Conservation (phyloP, 2,797 vertebrate species). For the Phalloptychus januarius region DNA sequence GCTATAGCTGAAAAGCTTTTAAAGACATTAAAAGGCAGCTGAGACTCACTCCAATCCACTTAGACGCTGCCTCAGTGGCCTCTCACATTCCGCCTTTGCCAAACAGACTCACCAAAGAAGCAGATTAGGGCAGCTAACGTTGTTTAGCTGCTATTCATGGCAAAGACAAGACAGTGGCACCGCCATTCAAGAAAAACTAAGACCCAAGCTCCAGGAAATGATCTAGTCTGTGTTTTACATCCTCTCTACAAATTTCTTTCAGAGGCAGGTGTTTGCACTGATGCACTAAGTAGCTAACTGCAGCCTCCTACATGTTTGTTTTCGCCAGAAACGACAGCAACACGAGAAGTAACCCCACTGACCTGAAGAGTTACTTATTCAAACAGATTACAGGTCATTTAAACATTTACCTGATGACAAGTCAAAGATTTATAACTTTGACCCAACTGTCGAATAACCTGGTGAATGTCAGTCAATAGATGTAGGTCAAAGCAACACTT, state of each 20-base stretch:
- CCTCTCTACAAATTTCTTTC: constrained; percentile 7
- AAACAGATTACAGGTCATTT: neutral
- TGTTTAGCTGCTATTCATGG: constrained; percentile 48
- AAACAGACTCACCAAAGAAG: constrained; percentile 57
- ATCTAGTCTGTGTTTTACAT: neutral
- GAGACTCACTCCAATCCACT: constrained; percentile 65
- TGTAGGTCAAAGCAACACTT: neutral
- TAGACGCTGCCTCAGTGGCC: constrained; percentile 57
- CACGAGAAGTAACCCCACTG: neutral
- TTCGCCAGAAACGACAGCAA: neutral
- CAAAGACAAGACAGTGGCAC: constrained; percentile 12
- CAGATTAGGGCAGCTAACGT: constrained; percentile 58
- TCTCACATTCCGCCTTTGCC: constrained; percentile 48
- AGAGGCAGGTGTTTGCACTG: neutral
- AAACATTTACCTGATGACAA: constrained; percentile 10
- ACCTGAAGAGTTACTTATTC: constrained; percentile 7
- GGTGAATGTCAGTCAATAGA: neutral
- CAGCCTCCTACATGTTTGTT: neutral
- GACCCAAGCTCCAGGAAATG: constrained; percentile 14
- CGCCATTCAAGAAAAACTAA: constrained; percentile 40
- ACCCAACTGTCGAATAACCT: neutral
- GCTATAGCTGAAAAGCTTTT: constrained; percentile 73
- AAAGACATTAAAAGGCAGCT: constrained; percentile 75
- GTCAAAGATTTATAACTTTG: neutral
- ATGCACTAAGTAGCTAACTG: neutral